Conservation (phyloP, 2,113 vertebrate genomes). For the Sylvilagus bachmani region DNA sequence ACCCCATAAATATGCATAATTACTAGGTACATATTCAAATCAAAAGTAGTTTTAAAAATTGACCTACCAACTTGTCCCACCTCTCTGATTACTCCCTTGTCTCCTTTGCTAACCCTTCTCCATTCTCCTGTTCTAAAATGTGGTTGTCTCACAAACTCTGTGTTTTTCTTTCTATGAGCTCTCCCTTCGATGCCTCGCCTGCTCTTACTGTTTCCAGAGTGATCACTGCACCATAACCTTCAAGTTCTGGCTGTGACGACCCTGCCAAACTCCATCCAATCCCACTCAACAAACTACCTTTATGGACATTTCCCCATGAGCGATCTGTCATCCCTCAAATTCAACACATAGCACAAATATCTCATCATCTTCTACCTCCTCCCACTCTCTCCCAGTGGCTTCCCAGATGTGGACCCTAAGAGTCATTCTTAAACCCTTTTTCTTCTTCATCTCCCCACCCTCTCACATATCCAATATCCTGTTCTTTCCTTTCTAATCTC, state of each 20-base stretch:
- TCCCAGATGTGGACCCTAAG: background rate
- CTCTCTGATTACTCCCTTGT: background rate
- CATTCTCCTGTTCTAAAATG: background rate
- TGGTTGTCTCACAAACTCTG: background rate
- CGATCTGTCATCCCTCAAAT: background rate
- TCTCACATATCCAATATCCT: background rate
- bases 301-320: background rate
- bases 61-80: background rate
- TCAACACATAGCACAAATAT: background rate
- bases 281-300: background rate
- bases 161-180: background rate
- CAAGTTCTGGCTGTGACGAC: background rate
- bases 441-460: background rate
- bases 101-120: background rate
- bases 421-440: background rate
- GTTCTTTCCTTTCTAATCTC: slow-evolving; percentile 27
- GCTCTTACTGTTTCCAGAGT: background rate
- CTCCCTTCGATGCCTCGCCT: background rate
- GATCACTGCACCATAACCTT: background rate
- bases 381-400: background rate
- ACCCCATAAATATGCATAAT: too few relatives aligned
- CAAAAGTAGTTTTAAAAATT: too few relatives aligned
- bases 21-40: too few relatives aligned
- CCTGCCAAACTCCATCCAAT: background rate
- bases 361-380: background rate